Conservation (phyloP, 2,888 invertebrate genomes). For the Apeira syringaria region DNA sequence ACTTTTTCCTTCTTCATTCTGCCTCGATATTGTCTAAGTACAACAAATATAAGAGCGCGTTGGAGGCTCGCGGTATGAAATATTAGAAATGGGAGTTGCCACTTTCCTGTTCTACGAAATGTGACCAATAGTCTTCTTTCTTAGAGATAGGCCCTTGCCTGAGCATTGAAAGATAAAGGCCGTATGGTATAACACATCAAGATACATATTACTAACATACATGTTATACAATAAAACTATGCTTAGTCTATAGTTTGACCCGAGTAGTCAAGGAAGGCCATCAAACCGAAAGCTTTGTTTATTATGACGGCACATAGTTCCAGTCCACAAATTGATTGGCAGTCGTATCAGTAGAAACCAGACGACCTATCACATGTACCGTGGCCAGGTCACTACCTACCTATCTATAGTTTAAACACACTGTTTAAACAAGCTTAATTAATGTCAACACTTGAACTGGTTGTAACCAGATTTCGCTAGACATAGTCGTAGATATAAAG, state of each 20-base stretch:
- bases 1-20: too few species aligned
- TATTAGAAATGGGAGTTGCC: too few species aligned
- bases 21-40: too few species aligned
- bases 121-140: too few species aligned
- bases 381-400: conserved; percentile 37
- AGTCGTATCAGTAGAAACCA: conserved; percentile 18
- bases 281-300: neutral
- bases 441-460: conserved; percentile 35
- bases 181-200: too few species aligned
- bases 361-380: conserved; percentile 23
- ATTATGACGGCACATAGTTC: neutral
- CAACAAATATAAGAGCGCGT: too few species aligned
- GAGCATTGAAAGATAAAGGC: too few species aligned
- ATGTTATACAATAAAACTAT: neutral
- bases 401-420: conserved; percentile 16
- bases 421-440: conserved; percentile 28
- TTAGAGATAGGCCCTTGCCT: too few species aligned
- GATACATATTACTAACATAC: too few species aligned
- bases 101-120: too few species aligned
- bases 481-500: too few species aligned
- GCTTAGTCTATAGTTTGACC: neutral
- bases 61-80: too few species aligned
- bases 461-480: conserved; percentile 23
- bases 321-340: conserved; percentile 3
- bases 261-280: neutral